Conservation (phyloP, 2,888 invertebrate species). For the Thereva unica region DNA sequence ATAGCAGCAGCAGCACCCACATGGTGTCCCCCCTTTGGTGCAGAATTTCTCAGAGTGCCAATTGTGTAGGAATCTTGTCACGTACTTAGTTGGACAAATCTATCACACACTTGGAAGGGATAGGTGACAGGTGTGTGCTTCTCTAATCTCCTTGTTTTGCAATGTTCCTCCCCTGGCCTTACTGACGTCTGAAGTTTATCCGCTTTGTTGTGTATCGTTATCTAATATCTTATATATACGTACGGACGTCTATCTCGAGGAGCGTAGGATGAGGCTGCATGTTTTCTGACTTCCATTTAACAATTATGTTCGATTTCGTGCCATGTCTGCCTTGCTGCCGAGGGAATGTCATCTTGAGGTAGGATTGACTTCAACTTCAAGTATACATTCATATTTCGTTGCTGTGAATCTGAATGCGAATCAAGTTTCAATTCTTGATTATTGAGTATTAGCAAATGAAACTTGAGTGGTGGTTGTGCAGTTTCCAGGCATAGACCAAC, state of each 20-base stretch:
- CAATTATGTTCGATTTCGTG: conserved; percentile 29
- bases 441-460: too few species aligned
- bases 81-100: conserved; percentile 35
- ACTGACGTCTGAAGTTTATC: neutral
- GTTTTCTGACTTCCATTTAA: conserved; percentile 30
- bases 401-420: too few species aligned
- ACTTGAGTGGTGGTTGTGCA: too few species aligned
- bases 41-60: neutral
- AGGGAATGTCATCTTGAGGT: too few species aligned
- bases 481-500: too few species aligned
- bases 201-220: neutral
- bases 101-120: conserved; percentile 19
- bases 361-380: too few species aligned
- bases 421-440: too few species aligned
- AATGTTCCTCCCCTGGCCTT: conserved; percentile 2
- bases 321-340: neutral
- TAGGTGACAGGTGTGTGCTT: conserved; percentile 32
- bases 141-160: conserved; percentile 19
- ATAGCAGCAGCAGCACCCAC: conserved; percentile 13
- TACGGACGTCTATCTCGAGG: neutral
- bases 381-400: too few species aligned
- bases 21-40: conserved; percentile 13
- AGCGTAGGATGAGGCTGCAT: conserved; percentile 23
- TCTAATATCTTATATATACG: neutral
- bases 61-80: conserved; percentile 33